phyloP scores from a whole-genome alignment of 2,888 invertebrate genomes.

The Heliconius charithonia region DNA sequence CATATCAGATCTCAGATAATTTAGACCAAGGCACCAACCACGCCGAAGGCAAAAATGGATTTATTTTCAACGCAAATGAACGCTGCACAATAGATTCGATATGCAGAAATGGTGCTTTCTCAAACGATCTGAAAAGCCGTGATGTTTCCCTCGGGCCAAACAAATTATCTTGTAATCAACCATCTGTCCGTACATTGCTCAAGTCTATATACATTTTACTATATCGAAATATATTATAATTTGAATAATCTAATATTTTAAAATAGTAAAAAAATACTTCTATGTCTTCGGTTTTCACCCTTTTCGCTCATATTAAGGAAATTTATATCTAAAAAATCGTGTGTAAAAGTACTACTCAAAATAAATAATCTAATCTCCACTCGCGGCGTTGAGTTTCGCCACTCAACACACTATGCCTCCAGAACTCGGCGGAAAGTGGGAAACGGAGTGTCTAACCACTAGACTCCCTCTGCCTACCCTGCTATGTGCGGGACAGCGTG shows the following conservation, averaged over 20 bases:
- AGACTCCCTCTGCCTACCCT: too few species aligned
- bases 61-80: constrained; percentile 43
- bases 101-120: constrained; percentile 48
- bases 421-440: too few species aligned
- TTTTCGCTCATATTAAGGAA: too few species aligned
- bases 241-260: neutral
- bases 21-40: constrained; percentile 20
- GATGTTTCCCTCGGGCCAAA: constrained; percentile 46
- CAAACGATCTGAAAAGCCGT: constrained; percentile 45
- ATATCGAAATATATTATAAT: neutral
- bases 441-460: too few species aligned
- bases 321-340: too few species aligned
- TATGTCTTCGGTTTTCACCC: too few species aligned
- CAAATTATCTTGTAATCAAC: constrained; percentile 43
- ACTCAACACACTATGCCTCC: too few species aligned
- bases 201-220: neutral
- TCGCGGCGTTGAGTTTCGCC: too few species aligned
- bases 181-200: constrained; percentile 18
- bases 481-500: too few species aligned
- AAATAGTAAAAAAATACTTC: too few species aligned
- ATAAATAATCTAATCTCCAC: too few species aligned
- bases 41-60: constrained; percentile 39
- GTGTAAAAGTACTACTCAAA: too few species aligned
- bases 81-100: constrained; percentile 45
- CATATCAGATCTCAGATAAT: constrained; percentile 28